Evolutionary conservation across 2,113 vertebrate genomes (phyloP).

Genomic region (Melanocharis versteri): DNA sequence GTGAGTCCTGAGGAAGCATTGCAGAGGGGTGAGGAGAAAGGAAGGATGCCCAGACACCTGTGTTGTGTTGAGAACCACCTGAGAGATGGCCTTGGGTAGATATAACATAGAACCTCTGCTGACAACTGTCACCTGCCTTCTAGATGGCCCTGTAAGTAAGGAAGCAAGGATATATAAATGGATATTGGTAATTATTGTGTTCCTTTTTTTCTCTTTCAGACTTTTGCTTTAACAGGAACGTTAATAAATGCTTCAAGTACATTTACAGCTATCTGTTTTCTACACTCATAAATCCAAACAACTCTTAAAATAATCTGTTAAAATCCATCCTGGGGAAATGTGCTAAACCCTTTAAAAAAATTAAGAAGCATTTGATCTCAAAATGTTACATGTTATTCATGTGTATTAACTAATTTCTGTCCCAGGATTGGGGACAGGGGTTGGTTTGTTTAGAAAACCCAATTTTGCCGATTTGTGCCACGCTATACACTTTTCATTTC

Average conservation of each 20-base stretch:
- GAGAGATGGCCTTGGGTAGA: not conserved
- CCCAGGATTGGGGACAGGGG: not conserved
- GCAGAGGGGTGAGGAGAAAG: not conserved
- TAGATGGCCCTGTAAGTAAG: not conserved
- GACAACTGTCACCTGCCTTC: not conserved
- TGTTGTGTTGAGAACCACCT: not conserved
- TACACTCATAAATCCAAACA: not conserved
- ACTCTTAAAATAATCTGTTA: not conserved
- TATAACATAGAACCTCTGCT: not conserved
- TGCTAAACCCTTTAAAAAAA: not conserved
- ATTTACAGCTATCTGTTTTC: not conserved
- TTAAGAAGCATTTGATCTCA: not conserved
- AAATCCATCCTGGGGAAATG: not conserved
- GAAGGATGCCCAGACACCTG: rapidly evolving
- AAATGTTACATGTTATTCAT: not conserved
- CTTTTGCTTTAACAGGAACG: not conserved
- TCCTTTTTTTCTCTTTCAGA: not conserved
- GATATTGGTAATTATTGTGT: not conserved
- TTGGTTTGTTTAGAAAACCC: not conserved
- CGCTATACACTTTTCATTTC: not conserved
- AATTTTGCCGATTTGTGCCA: not conserved
- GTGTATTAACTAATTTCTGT: not conserved
- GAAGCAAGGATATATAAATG: not conserved
- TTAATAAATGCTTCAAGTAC: not conserved
- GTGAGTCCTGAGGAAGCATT: not conserved